Evolutionary conservation across 2,797 vertebrate genomes (phyloP), one percentile per base, ranked within the genome.

Genomic region (Xyrichtys novacula): DNA sequence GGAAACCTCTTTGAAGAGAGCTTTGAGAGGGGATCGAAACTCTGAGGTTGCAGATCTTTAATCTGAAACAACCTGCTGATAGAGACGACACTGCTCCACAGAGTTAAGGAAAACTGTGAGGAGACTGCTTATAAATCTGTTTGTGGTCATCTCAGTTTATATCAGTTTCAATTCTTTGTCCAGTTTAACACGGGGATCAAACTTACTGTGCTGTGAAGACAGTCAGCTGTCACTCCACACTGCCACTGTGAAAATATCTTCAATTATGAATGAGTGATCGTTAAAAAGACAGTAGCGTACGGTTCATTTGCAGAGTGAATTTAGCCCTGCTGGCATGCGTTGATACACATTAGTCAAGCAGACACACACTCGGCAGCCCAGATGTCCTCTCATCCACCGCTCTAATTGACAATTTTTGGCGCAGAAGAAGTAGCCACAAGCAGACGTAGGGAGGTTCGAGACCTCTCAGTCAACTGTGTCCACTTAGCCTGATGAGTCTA

Each of bases 401-500:
- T 87, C 65, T 84, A 87, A 87, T 84, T 84, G 86, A 85, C 81
- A 85, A 79, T 49, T 68, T 78, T 60, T 90, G 89, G 89, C 89
- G 85, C 65, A 60, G 65, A 84, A 76, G 14, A 63, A 23, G 60
- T 66, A 75, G 73, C 91, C 89, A 50, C 86, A 90, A 78, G 72
- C 89, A 91, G 88, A 89, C 88, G 53, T 72, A 70, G 67, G 82
- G 87, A 89, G 85, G 86, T 88, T 88, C 54, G 65, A 88, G 89
- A 89, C 91, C 88, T 92, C 74, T 88, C 83, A 88, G 84, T 90
- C 88, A 91, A 92, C 89, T 76, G 83, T 85, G 88, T 87, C 89
- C 89, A 91, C 88, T 92, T 92, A 91, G 86, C 79, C 76, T 92
- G 91, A 92, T 92, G 91, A 92, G 89, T 80, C 86, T 85, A 86